Evolutionary conservation across 1,140 invertebrate species (phyloP).

Genomic region (Thaumetopoea pityocampa): DNA sequence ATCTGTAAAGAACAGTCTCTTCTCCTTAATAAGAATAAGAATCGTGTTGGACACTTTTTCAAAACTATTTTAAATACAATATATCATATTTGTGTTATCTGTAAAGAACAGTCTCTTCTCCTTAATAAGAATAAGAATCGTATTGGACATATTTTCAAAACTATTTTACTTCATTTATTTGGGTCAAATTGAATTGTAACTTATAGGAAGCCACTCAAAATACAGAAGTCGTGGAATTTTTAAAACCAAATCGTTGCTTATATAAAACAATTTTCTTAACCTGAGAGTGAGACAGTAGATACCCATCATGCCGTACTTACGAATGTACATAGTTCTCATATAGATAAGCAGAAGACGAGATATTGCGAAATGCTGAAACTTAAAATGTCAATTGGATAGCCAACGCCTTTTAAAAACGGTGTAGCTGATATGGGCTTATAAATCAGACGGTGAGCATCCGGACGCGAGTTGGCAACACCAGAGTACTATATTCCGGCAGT

Average conservation of each 20-base stretch:
- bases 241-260: too few relatives aligned
- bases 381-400: constrained; percentile 22
- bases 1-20: constrained; percentile 2
- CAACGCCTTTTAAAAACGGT: constrained; percentile 24
- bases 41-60: neutral
- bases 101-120: constrained; percentile 1
- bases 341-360: neutral
- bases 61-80: neutral
- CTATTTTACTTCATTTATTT: neutral
- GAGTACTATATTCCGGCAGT: too few relatives aligned
- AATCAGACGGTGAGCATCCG: constrained; percentile 46
- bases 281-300: too few relatives aligned
- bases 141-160: neutral
- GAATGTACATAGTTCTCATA: neutral
- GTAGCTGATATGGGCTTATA: constrained; percentile 46
- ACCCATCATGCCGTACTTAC: too few relatives aligned
- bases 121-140: neutral
- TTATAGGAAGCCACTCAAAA: too few relatives aligned
- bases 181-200: constrained; percentile 1
- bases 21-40: neutral
- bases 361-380: constrained; percentile 13
- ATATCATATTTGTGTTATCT: too few relatives aligned
- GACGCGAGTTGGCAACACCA: constrained; percentile 25
- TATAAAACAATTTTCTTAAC: too few relatives aligned
- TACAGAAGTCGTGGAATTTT: too few relatives aligned